phyloP scores from a whole-genome alignment of 2,888 invertebrate genomes.

The Rotaria socialis region DNA sequence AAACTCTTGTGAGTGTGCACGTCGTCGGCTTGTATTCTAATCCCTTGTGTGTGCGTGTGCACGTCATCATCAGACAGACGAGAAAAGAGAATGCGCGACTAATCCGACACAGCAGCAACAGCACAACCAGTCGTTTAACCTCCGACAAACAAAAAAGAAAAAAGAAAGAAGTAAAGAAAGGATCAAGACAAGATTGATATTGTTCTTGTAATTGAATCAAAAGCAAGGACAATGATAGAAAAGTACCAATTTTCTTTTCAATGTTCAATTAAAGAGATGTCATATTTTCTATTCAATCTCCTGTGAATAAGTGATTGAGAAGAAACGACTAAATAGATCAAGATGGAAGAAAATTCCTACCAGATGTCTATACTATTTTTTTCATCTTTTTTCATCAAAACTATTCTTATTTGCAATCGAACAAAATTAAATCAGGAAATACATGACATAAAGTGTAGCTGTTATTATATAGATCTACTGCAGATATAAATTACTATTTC shows the following conservation, averaged over 20 bases:
- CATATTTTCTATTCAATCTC: constrained; percentile 23
- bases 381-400: not conserved
- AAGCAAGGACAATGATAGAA: not conserved
- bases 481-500: not conserved
- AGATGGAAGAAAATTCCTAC: constrained; percentile 7
- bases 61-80: constrained; percentile 32
- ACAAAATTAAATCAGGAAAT: constrained; percentile 26
- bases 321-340: constrained; percentile 29
- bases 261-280: constrained; percentile 25
- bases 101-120: constrained; percentile 21
- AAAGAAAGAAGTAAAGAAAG: not conserved
- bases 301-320: constrained; percentile 22
- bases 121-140: constrained; percentile 26
- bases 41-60: constrained; percentile 13
- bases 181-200: constrained; percentile 19
- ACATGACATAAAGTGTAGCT: constrained; percentile 16
- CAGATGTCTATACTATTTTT: not conserved
- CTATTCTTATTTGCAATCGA: constrained; percentile 32
- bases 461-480: constrained; percentile 3
- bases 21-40: constrained; percentile 22
- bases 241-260: constrained; percentile 20
- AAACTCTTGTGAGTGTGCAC: constrained; percentile 4
- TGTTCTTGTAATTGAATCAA: constrained; percentile 26
- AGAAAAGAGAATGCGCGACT: constrained; percentile 21
- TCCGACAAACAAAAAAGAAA: constrained; percentile 2